A percentile compares a stretch with the other conserved stretches of the same genome.
Evolutionary conservation across 1,140 invertebrate species (phyloP).

Genomic region (Drosophila tsacasi): DNA sequence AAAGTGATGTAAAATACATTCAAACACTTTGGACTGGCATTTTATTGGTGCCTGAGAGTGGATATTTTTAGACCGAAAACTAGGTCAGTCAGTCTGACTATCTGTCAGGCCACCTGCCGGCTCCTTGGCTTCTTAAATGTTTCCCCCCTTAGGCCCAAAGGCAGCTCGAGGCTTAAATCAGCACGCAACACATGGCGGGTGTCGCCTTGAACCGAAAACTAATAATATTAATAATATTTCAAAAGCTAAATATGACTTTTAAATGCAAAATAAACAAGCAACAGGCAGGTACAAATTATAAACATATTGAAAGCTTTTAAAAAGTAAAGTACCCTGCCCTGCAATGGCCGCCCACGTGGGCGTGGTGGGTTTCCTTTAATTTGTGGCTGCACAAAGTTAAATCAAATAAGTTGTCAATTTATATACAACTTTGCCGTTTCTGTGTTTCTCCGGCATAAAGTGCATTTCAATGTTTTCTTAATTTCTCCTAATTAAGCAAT

Average conservation of each 20-base stretch:
- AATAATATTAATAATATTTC: neutral
- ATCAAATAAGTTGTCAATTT: slow-evolving; percentile 11
- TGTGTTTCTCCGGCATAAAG: slow-evolving; percentile 3
- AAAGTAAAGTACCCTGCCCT: too few species aligned
- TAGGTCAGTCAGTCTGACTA: slow-evolving; percentile 48
- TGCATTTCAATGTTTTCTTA: slow-evolving; percentile 41
- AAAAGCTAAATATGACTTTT: neutral
- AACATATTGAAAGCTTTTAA: neutral
- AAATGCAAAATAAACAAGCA: neutral
- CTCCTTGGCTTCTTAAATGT: neutral
- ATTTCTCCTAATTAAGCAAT: slow-evolving; percentile 37
- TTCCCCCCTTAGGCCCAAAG: slow-evolving; percentile 2
- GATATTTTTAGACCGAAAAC: slow-evolving; percentile 41
- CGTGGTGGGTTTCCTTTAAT: slow-evolving; percentile 9
- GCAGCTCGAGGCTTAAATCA: slow-evolving; percentile 37
- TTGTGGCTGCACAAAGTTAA: slow-evolving; percentile 9
- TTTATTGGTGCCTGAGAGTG: slow-evolving; percentile 41
- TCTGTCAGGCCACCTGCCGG: slow-evolving; percentile 39
- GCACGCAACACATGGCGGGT: slow-evolving; percentile 57
- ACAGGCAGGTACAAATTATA: too few species aligned
- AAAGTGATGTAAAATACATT: slow-evolving; percentile 53
- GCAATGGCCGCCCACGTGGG: too few species aligned
- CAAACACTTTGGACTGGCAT: slow-evolving; percentile 50
- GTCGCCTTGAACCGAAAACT: slow-evolving; percentile 50
- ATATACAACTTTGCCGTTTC: neutral